Percentiles rank a stretch among this genome's conserved stretches.
Conservation (phyloP, 2,888 invertebrate genomes). For the Lochmaea capreae region DNA sequence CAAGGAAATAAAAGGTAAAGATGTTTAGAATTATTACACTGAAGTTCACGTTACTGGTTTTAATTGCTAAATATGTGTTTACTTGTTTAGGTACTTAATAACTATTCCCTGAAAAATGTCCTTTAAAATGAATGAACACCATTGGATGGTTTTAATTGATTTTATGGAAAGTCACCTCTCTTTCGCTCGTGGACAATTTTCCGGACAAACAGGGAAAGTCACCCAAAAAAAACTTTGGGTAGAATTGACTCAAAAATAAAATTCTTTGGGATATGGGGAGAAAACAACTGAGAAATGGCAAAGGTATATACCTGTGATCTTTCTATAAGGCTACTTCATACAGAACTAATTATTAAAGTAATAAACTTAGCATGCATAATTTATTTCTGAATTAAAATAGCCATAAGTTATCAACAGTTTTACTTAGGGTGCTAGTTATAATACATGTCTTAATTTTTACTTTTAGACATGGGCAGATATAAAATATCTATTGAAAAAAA, state of each 20-base stretch:
- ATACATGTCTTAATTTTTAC: not conserved
- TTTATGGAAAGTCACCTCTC: not conserved
- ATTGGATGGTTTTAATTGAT: not conserved
- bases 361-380: not conserved
- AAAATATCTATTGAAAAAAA: not conserved
- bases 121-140: not conserved
- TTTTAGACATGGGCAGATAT: not conserved
- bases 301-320: not conserved
- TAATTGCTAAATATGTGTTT: not conserved
- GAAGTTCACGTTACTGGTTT: not conserved
- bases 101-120: no score
- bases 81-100: not conserved
- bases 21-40: not conserved
- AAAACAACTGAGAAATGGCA: not conserved
- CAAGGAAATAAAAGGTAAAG: no score
- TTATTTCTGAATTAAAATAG: not conserved
- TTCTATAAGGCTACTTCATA: not conserved
- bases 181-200: not conserved
- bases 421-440: not conserved
- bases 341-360: not conserved
- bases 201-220: not conserved
- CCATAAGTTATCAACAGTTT: not conserved
- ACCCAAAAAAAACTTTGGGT: no score
- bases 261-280: not conserved
- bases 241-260: no score